Evolutionary conservation across 2,797 vertebrate species (phyloP).

Genomic region (Pseudomugil gertrudae): DNA sequence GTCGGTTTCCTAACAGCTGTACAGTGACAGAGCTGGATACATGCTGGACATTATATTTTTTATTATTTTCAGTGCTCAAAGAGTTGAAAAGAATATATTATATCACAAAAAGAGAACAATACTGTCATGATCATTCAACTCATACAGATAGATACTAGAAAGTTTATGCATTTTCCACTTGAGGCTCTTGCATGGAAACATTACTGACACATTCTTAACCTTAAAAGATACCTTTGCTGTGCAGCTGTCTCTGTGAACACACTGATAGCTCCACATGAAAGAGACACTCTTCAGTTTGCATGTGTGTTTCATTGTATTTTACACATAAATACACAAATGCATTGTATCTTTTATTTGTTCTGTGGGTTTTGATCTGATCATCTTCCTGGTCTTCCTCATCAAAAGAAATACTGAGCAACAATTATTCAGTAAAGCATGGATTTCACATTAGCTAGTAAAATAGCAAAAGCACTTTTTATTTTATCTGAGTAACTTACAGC

Average conservation of each 20-base stretch:
- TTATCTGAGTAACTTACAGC: not conserved
- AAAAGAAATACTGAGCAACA: not conserved
- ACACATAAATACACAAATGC: too few relatives aligned
- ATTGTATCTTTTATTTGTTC: too few relatives aligned
- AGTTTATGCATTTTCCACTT: constrained; percentile 27
- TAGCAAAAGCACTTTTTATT: not conserved
- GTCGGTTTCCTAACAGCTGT: constrained; percentile 70
- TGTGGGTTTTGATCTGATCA: not conserved
- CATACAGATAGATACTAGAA: not conserved
- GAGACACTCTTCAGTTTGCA: constrained; percentile 25
- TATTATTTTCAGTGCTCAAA: constrained; percentile 14
- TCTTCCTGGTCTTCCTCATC: not conserved
- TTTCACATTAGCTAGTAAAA: not conserved
- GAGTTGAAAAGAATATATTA: not conserved
- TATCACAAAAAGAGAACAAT: constrained; percentile 8
- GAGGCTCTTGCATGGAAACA: constrained; percentile 31
- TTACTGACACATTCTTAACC: constrained; percentile 41
- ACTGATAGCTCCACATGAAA: constrained; percentile 53
- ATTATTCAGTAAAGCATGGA: not conserved
- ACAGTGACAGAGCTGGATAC: constrained; percentile 2
- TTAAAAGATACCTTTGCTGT: constrained; percentile 52
- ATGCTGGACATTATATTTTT: not conserved
- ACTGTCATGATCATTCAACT: not conserved
- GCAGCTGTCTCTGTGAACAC: constrained; percentile 64
- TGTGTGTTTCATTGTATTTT: constrained; percentile 29